Evolutionary conservation across 1,140 invertebrate species (phyloP), one percentile per base, ranked within the genome.

Genomic region (Macrobrachium rosenbergii): DNA sequence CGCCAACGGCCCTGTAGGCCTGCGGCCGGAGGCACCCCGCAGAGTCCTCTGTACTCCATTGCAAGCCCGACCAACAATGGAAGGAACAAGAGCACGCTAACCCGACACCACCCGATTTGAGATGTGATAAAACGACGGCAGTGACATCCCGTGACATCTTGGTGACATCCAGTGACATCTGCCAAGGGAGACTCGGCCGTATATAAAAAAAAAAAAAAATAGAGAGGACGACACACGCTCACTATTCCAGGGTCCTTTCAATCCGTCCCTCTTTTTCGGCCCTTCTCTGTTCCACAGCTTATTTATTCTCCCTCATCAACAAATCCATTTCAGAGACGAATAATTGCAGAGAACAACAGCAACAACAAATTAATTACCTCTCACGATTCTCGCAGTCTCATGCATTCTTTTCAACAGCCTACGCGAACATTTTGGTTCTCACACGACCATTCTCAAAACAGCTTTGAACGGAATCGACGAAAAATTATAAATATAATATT

Each of bases 71-170:
- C 64, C 19, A 73, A 87, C 84, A 87, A 87, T 81, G 43, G 45
- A 59, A 43, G 52, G 67, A 77, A 87, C 64, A 87, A 52, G 76
- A 75, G 78, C 67, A 28, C 64, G 84, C 67, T 81, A 86, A 87
- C 84, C 84, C 84, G 84, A 87, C 84, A 87, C 84, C 78, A 52
- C 78, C 60, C 58, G 78, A 87, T 82, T 37, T 81, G 78, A 87
- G 84, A 87, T 75, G 84, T 76, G 84, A 87, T 81, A 87, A 87
- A 77, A 81, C 84, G 58, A 69, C 77, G 7, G 77, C 64, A 69
- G 78, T 87, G 84, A 86, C 84, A 86, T 67, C 64, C 64, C 2
- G 64, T 67, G 64, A 72, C 67, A 23, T 72, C 67, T 37, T n/a
- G n/a, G 67, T 72, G 67, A 72, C 67, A 72, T 86, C 84, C 77